Evolutionary conservation across 1,140 invertebrate genomes (phyloP).

Genomic region (Lasaia peninsularis): DNA sequence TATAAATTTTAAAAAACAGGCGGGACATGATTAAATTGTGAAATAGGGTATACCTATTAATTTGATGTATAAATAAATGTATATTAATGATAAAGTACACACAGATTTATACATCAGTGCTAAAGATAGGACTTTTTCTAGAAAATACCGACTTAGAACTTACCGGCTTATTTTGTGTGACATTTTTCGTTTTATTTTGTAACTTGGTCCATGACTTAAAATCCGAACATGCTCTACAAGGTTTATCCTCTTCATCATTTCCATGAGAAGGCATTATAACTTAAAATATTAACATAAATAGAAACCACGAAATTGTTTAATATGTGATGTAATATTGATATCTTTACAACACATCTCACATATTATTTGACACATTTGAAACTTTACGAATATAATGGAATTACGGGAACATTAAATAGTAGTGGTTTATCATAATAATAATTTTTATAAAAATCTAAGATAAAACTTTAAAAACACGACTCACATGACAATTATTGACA

Average conservation of each 20-base stretch:
- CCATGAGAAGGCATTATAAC: constrained; percentile 45
- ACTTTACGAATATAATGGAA: neutral
- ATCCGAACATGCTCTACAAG: constrained; percentile 84
- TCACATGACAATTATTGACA: neutral
- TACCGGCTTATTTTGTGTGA: constrained; percentile 43
- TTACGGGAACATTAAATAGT: neutral
- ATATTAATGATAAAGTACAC: too few species aligned
- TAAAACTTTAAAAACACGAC: neutral
- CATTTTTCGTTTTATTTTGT: constrained; percentile 68
- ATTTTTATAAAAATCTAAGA: neutral
- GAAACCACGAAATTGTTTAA: constrained; percentile 7
- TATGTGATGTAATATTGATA: constrained; percentile 10
- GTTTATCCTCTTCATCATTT: constrained; percentile 63
- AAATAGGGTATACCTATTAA: too few species aligned
- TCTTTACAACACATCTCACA: neutral
- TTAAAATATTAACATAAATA: constrained; percentile 16
- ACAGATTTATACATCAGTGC: too few species aligned
- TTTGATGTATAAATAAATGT: too few species aligned
- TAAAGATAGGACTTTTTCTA: too few species aligned
- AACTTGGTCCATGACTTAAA: constrained; percentile 85
- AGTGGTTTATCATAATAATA: neutral
- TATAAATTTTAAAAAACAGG: too few species aligned
- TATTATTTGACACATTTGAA: neutral
- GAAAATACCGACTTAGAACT: constrained; percentile 37
- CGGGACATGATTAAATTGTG: too few species aligned